A percentile compares a stretch with the other conserved stretches of the same genome.
Evolutionary conservation across 2,888 invertebrate species (phyloP).

Genomic region (Auanema freiburgensis): DNA sequence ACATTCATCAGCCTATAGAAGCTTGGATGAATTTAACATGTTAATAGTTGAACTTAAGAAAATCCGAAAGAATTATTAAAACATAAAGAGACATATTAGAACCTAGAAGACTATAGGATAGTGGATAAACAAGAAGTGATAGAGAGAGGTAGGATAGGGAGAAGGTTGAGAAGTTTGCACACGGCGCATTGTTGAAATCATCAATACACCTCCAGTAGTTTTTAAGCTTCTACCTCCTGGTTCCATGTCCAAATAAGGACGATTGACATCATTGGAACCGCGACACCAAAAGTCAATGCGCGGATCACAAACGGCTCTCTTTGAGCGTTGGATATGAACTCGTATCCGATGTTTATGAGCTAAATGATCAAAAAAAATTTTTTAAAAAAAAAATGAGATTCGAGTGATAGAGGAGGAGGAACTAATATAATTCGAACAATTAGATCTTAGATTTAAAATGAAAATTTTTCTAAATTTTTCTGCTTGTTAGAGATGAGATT

Average conservation of each 20-base stretch:
- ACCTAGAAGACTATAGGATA: not conserved
- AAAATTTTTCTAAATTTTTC: too few species aligned
- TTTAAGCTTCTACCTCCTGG: constrained; percentile 17
- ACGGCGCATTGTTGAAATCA: not conserved
- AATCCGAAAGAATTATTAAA: not conserved
- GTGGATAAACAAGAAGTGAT: constrained; percentile 1
- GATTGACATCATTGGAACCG: constrained; percentile 21
- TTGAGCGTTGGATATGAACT: constrained; percentile 31
- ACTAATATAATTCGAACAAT: too few species aligned
- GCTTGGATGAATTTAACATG: constrained; percentile 8
- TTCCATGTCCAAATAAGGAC: constrained; percentile 18
- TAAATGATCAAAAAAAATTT: too few species aligned
- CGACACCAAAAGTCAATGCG: constrained; percentile 63
- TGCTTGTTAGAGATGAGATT: too few species aligned
- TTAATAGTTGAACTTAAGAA: constrained; percentile 9
- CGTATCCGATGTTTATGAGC: too few species aligned
- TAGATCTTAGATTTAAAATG: too few species aligned
- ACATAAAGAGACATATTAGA: not conserved
- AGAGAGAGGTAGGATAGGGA: constrained; percentile 13
- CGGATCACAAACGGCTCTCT: constrained; percentile 60
- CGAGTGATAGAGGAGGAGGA: too few species aligned
- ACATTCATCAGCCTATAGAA: constrained; percentile 13
- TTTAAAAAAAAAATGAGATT: too few species aligned
- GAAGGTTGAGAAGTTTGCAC: constrained; percentile 7
- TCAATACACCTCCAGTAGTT: not conserved